These are phyloP conservation scores for Podarcis siculus DNA, from an alignment of 2,797 vertebrate genomes.

Conservation along the genomic window DNA sequence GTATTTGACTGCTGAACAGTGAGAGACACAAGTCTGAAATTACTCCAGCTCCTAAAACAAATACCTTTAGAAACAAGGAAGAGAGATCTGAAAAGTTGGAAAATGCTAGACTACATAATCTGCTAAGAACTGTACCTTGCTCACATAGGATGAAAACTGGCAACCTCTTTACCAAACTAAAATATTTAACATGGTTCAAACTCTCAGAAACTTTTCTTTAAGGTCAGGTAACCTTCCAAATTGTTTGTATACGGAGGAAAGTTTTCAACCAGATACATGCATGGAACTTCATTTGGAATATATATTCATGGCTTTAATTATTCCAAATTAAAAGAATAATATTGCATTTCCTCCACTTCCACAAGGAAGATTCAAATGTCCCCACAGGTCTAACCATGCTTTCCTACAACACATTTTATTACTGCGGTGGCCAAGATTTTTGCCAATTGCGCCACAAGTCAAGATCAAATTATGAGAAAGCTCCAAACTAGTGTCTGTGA, in stretches of 20 bases:
- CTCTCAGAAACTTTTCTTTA: not conserved
- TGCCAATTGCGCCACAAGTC: not conserved
- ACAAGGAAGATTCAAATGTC: not conserved
- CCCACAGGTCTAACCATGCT: too few species aligned
- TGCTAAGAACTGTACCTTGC: not conserved
- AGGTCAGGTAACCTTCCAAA: not conserved
- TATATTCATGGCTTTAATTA: not conserved
- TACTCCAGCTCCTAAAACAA: not conserved
- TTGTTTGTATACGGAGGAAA: not conserved
- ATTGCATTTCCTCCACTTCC: not conserved
- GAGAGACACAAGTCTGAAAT: not conserved
- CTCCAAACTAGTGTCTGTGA: not conserved
- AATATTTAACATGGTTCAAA: not conserved
- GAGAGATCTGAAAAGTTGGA: not conserved
- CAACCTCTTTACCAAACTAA: not conserved
- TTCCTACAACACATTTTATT: not conserved
- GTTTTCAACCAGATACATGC: not conserved
- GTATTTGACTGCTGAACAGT: not conserved
- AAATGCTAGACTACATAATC: not conserved
- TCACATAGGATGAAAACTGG: not conserved
- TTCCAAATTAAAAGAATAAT: not conserved
- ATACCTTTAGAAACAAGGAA: not conserved
- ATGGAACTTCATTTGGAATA: not conserved
- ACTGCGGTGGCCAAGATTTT: not conserved
- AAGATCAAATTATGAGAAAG: not conserved